A percentile compares a stretch with the other conserved stretches of the same genome.
Conservation (phyloP, 1,140 invertebrate genomes). For the Hyphantria cunea region DNA sequence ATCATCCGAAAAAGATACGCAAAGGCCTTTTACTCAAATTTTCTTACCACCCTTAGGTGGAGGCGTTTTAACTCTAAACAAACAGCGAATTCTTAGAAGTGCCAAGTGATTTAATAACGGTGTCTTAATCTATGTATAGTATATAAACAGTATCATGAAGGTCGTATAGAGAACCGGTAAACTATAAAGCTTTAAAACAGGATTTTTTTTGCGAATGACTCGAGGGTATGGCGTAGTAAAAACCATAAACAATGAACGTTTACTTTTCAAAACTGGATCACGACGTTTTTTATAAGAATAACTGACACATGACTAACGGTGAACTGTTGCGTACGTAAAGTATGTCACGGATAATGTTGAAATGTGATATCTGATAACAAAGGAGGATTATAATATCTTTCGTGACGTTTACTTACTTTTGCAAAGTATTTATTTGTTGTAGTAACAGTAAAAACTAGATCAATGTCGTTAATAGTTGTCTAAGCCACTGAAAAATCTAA, state of each 20-base stretch:
- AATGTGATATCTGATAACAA: constrained; percentile 19
- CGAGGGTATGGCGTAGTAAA: constrained; percentile 39
- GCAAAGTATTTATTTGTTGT: background rate
- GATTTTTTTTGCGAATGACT: constrained; percentile 47
- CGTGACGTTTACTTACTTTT: constrained; percentile 7
- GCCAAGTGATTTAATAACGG: too few relatives aligned
- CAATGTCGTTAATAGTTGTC: too few relatives aligned
- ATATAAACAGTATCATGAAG: constrained; percentile 41
- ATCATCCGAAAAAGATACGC: too few relatives aligned
- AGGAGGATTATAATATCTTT: constrained; percentile 14
- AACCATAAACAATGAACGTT: constrained; percentile 53
- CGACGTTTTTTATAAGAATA: constrained; percentile 24
- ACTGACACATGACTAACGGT: constrained; percentile 25
- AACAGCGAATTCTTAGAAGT: too few relatives aligned
- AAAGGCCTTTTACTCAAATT: too few relatives aligned
- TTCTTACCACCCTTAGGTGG: too few relatives aligned
- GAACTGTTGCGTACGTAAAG: constrained; percentile 13
- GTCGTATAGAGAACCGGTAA: constrained; percentile 53
- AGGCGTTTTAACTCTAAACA: too few relatives aligned
- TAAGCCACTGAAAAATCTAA: too few relatives aligned
- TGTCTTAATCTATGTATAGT: too few relatives aligned
- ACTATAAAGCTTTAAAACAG: constrained; percentile 49
- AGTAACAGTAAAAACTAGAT: background rate
- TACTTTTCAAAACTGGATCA: constrained; percentile 56
- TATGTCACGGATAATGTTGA: constrained; percentile 32